Evolutionary conservation across 2,888 invertebrate genomes (phyloP).

Genomic region (Orthonevra nobilis): DNA sequence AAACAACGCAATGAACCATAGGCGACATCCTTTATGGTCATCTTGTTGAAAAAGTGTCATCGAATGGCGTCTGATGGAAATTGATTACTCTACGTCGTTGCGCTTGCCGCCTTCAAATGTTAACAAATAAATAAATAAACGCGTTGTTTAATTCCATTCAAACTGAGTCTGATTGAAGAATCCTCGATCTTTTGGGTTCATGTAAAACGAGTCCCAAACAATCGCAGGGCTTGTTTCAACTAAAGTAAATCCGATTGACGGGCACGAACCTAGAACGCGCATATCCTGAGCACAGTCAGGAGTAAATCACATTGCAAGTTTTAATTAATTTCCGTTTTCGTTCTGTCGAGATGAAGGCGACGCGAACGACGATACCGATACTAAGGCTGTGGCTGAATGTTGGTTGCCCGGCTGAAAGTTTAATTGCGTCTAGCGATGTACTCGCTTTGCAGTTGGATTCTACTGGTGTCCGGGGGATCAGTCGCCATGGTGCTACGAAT

Average conservation of each 20-base stretch:
- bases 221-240: no score
- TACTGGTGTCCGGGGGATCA: conserved; percentile 9
- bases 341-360: conserved; percentile 42
- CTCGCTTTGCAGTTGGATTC: no score
- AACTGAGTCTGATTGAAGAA: no score
- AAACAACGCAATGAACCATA: conserved; percentile 33
- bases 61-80: conserved; percentile 44
- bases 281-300: conserved; percentile 15
- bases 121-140: no score
- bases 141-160: no score
- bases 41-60: conserved; percentile 23
- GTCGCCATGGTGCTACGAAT: conserved; percentile 30
- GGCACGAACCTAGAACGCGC: not conserved
- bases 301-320: conserved; percentile 42
- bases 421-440: conserved; percentile 47
- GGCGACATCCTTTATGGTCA: conserved; percentile 26
- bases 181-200: no score
- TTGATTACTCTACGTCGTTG: conserved; percentile 26
- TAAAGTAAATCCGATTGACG: no score
- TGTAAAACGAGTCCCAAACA: no score
- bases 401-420: conserved; percentile 37
- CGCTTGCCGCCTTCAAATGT: no score
- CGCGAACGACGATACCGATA: not conserved
- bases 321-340: conserved; percentile 46
- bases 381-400: not conserved